Base-by-base conservation (phyloP, 2,888 invertebrate species). In the Liopterus haemorrhoidalis region DNA sequence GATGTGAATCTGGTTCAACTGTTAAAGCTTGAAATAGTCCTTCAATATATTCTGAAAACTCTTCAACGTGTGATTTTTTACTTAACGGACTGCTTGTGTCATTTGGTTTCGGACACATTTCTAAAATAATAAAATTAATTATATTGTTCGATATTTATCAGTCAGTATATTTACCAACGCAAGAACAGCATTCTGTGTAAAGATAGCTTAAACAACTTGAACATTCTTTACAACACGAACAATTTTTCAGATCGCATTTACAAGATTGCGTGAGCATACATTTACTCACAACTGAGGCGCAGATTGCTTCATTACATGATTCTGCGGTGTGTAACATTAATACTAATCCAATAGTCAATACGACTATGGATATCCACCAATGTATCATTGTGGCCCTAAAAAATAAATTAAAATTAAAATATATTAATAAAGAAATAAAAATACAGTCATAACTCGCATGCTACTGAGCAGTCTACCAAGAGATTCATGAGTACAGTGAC, bases 201-300 rank as follows among this genome's bases (percentile, higher is more conserved):
- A 93, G 76, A 59, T 85, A 82, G 54, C 85, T 86, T 46, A 96
- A 76, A 63, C 96, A 96, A 61, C 81, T 85, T 58, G 84, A 85
- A 62, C 96, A 96, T 64, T 94, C 92, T 60, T 86, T 86, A 70
- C 93, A 95, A 65, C 94, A 95, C n/a, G 88, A 84, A 64, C 92
- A 92, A 65, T 88, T 89, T 61, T 82, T 85, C 58, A 91, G 73
- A 65, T 95, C 92, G 69, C 96, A 96, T 67, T 93, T 93, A 71
- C 96, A 96, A 38, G 92, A 89, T 66, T 93, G 90, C 9, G 94
- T 94, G 51, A 96, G 72, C 81, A 95, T 86, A 68, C 96, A 96
- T 70, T 95, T 95, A 62, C 92, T 93, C 37, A 96, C 96, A 41
- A 93, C 85, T 61, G 92, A 91, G 15, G 90, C 95, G 71, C 96